Evolutionary conservation across 2,797 vertebrate genomes (phyloP), one percentile per base, ranked within the genome.

Genomic region (Syngnathus rostellatus): DNA sequence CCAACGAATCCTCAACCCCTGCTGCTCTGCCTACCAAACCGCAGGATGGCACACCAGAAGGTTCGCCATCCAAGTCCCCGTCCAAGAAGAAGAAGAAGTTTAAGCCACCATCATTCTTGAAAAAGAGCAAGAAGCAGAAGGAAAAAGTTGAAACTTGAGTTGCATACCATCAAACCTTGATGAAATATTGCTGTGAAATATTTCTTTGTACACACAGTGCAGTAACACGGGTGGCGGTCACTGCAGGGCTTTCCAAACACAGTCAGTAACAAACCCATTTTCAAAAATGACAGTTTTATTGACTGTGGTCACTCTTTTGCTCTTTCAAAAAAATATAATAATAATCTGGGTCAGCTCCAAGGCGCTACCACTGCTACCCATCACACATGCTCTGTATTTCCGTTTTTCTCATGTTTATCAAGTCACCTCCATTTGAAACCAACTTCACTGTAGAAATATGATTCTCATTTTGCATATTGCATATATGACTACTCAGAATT

Each of bases 71-170:
- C 76, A 99, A 98, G 88, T 98, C 96, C 0, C 96, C 96, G 0
- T 97, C 95, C 23, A 99, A 98, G 90, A 98, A 99, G 91, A 99
- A 99, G 77, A 98, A 99, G 92, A 99, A 99, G 88, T 99, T 99
- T 90, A 95, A 98, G 83, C 94, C 97, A 1, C 96, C 96, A 0
- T 98, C 95, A 0, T 99, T 99, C 89, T 90, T 99, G 71, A 94
- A 94, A 73, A 93, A 93, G 82, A 93, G 90, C 86, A 95, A 96
- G 91, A 98, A 97, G 89, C 97, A 97, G 88, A 99, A 98, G 86
- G 95, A 98, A 80, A 97, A 98, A 65, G 91, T 83, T 0, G 97
- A 99, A 83, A 91, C 92, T 66, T 99, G 92, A 97, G 76, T 65
- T 41, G 12, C 25, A 25, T 37, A 1, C 46, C 43, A 39, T 40